These are phyloP conservation scores for Cyrtorhinus lividipennis DNA, from an alignment of 1,140 invertebrate species.

Conservation along the genomic window DNA sequence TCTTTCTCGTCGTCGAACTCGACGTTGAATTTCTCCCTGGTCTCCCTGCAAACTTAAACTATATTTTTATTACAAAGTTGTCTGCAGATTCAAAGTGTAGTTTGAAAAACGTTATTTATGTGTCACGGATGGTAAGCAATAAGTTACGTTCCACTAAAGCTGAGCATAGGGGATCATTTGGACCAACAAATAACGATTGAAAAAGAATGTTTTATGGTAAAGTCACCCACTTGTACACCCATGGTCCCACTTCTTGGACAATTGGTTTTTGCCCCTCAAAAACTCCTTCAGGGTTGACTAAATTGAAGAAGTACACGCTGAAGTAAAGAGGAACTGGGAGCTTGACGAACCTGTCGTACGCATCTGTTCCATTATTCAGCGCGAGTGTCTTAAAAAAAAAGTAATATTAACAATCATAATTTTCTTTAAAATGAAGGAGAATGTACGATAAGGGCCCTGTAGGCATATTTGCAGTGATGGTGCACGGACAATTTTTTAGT, in stretches of 20 bases:
- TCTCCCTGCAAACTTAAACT: slow-evolving; percentile 11
- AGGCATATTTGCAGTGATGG: no score
- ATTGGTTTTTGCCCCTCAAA: slow-evolving; percentile 9
- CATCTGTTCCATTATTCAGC: slow-evolving; percentile 14
- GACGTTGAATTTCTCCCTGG: neutral
- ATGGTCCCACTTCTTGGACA: slow-evolving; percentile 13
- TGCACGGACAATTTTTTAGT: neutral
- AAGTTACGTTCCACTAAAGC: no score
- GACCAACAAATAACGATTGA: neutral
- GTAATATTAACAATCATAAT: no score
- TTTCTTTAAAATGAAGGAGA: no score
- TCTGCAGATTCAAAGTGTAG: no score
- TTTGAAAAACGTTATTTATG: neutral
- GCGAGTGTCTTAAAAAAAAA: slow-evolving; percentile 15
- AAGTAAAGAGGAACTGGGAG: slow-evolving; percentile 13
- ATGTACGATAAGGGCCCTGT: no score
- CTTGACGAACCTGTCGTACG: slow-evolving; percentile 10
- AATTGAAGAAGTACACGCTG: slow-evolving; percentile 15
- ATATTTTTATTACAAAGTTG: neutral
- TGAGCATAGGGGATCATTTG: neutral
- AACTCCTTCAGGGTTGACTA: slow-evolving; percentile 15
- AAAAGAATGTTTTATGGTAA: neutral
- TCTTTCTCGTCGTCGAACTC: slow-evolving; percentile 9
- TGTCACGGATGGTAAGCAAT: neutral
- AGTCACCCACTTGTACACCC: slow-evolving; percentile 15